Evolutionary conservation across 2,888 invertebrate genomes (phyloP).

Genomic region (Acrobasis repandana): DNA sequence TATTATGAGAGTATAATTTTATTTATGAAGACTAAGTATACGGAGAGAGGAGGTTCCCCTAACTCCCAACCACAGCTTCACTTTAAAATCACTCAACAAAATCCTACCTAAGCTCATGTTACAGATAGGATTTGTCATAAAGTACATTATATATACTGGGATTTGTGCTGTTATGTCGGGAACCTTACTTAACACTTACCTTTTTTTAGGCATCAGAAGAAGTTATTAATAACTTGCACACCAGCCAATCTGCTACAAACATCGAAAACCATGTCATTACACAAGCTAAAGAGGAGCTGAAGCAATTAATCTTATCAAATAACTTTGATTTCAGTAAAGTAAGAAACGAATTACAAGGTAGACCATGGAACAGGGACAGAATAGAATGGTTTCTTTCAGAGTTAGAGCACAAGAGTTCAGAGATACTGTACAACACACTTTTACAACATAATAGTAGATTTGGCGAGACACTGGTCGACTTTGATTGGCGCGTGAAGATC

Average conservation of each 20-base stretch:
- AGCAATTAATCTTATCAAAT: slow-evolving; percentile 20
- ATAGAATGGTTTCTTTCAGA: slow-evolving; percentile 21
- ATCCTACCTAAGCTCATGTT: no score
- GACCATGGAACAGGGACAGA: slow-evolving; percentile 24
- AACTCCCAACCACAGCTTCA: no score
- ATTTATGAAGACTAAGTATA: no score
- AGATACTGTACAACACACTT: slow-evolving; percentile 23
- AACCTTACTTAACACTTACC: neutral
- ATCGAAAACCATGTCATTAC: slow-evolving; percentile 21
- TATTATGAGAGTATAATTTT: no score
- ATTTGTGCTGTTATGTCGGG: no score
- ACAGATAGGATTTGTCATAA: no score
- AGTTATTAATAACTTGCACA: slow-evolving; percentile 22
- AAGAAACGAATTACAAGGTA: slow-evolving; percentile 17
- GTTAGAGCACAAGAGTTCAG: slow-evolving; percentile 21
- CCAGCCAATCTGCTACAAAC: slow-evolving; percentile 4
- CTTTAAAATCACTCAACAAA: no score
- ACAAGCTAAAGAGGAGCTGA: slow-evolving; percentile 26
- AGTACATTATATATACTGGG: no score
- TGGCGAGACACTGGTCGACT: slow-evolving; percentile 26
- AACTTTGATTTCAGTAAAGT: slow-evolving; percentile 26
- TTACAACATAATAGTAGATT: slow-evolving; percentile 25
- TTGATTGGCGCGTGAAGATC: slow-evolving; percentile 29
- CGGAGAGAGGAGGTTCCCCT: no score
- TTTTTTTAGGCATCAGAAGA: slow-evolving; percentile 24